These are phyloP conservation scores for Alectura lathami DNA, from an alignment of 2,113 vertebrate species.

Conservation along the genomic window DNA sequence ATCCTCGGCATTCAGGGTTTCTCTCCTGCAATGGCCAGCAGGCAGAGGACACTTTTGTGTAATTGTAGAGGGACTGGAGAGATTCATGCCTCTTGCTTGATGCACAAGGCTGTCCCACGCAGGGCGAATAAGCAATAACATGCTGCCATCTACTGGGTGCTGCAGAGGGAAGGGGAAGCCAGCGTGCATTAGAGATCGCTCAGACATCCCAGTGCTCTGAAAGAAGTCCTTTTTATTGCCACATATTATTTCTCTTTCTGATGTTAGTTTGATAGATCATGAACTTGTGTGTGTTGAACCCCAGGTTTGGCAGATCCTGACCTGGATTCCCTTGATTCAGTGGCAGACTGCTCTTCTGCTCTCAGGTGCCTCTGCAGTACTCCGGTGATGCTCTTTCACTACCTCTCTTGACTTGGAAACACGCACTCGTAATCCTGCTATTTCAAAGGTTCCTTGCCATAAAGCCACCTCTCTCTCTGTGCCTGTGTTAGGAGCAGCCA, in stretches of 20 bases:
- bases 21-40: background rate
- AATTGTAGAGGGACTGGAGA: background rate
- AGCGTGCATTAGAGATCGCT: background rate
- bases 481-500: background rate
- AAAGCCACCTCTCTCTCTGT: background rate
- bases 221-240: background rate
- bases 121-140: slow-evolving; percentile 34
- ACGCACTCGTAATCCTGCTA: background rate
- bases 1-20: background rate
- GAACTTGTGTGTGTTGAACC: background rate
- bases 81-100: background rate
- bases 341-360: background rate
- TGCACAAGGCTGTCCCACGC: background rate
- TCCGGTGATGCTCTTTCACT: background rate
- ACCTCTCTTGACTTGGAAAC: background rate
- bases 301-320: background rate
- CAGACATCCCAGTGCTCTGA: background rate
- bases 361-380: background rate
- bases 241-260: background rate
- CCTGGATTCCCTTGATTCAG: background rate
- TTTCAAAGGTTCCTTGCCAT: background rate
- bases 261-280: background rate
- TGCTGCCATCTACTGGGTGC: slow-evolving; percentile 79
- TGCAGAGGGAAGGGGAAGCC: background rate
- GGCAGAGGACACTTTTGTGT: background rate